phyloP scores from a whole-genome alignment of 2,797 vertebrate genomes.

The Artibeus jamaicensis region DNA sequence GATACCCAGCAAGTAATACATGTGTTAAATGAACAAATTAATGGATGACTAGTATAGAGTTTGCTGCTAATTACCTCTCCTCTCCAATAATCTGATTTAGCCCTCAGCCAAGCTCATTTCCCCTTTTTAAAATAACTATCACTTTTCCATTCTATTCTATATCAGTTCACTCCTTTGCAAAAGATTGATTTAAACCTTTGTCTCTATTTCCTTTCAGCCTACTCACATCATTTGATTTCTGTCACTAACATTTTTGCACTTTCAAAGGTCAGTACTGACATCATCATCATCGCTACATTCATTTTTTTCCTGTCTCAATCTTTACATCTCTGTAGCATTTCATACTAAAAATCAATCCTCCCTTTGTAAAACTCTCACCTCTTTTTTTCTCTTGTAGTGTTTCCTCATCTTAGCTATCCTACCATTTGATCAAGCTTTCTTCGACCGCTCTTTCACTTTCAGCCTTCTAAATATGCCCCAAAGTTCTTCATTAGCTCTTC shows the following conservation, averaged over 20 bases:
- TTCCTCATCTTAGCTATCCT: not conserved
- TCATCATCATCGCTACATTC: not conserved
- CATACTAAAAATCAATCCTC: not conserved
- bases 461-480: not conserved
- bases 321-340: not conserved
- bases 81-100: not conserved
- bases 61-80: not conserved
- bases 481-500: not conserved
- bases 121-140: not conserved
- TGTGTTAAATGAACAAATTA: not conserved
- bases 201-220: not conserved
- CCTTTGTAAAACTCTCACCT: slow-evolving; percentile 1
- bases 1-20: not conserved
- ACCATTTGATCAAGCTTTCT: not conserved
- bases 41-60: not conserved
- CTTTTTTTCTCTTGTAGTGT: not conserved
- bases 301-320: not conserved
- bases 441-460: not conserved
- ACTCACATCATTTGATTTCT: slow-evolving; percentile 28
- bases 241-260: not conserved
- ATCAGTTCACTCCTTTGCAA: not conserved
- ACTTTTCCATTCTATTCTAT: not conserved
- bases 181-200: not conserved
- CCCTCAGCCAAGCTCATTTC: not conserved
- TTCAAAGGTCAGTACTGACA: slow-evolving; percentile 16